These are phyloP conservation scores for Lamellibrachia columna DNA, from an alignment of 2,888 invertebrate genomes.

Conservation along the genomic window DNA sequence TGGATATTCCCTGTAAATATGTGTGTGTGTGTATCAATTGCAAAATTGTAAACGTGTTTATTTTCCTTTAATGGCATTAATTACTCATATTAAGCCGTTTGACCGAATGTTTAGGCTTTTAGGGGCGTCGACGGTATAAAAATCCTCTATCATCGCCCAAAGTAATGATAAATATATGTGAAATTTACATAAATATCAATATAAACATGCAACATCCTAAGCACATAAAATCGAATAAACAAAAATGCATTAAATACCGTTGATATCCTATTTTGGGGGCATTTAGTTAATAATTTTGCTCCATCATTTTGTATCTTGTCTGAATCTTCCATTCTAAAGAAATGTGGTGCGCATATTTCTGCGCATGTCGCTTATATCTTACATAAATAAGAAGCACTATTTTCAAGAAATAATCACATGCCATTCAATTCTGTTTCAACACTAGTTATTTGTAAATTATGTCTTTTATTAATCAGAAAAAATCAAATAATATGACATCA, in stretches of 20 bases:
- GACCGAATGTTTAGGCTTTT: too few relatives aligned
- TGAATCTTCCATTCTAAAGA: conserved; percentile 1
- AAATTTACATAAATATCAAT: background rate
- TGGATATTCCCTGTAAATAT: too few relatives aligned
- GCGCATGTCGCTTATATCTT: background rate
- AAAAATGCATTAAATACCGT: background rate
- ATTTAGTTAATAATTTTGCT: background rate
- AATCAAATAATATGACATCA: background rate
- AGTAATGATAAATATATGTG: background rate
- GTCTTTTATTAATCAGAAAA: background rate
- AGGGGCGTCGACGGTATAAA: background rate
- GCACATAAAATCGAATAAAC: background rate
- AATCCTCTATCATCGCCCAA: background rate
- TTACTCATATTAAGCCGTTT: too few relatives aligned
- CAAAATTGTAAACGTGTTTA: too few relatives aligned
- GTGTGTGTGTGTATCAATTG: too few relatives aligned
- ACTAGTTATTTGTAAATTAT: background rate
- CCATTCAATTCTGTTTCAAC: background rate
- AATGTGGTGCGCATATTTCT: background rate
- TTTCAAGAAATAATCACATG: too few relatives aligned
- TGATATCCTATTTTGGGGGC: background rate
- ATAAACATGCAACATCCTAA: background rate
- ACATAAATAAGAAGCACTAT: background rate
- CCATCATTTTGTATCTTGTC: background rate
- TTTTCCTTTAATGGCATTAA: too few relatives aligned